phyloP scores from a whole-genome alignment of 37 sponge, comb jelly and placozoan species.

The Halisarca cf. caerulea region DNA sequence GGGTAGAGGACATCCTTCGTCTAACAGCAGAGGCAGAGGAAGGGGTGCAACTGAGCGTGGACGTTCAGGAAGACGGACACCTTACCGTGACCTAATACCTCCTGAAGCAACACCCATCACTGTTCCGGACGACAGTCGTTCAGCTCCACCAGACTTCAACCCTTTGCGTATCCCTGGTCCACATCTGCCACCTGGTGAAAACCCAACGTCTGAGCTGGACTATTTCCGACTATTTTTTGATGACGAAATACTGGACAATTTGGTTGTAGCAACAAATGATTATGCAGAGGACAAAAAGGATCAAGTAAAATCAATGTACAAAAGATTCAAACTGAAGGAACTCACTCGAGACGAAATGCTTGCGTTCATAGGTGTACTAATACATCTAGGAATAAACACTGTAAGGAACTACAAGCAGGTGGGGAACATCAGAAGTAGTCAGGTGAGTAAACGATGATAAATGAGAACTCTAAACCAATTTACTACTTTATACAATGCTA shows the following conservation, averaged over 20 bases:
- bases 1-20: too few species aligned
- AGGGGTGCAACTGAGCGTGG: too few species aligned
- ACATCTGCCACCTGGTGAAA: not conserved
- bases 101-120: too few species aligned
- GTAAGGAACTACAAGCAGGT: conserved; percentile 3
- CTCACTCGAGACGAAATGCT: conserved; percentile 7
- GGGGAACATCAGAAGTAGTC: not conserved
- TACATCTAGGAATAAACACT: conserved; percentile 9
- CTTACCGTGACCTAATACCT: too few species aligned
- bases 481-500: too few species aligned
- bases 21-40: too few species aligned
- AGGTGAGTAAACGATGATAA: too few species aligned
- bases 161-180: conserved; percentile 9
- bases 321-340: not conserved
- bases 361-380: not conserved
- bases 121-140: too few species aligned
- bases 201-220: not conserved
- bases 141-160: not conserved
- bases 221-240: conserved; percentile 30
- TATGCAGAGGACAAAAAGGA: conserved; percentile 8
- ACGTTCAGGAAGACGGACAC: too few species aligned
- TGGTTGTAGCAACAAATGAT: not conserved
- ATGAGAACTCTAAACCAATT: too few species aligned
- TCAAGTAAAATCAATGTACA: not conserved
- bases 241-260: not conserved